Base-by-base conservation (phyloP, 2,888 invertebrate species). In the Paralinhomoeus sp. region DNA sequence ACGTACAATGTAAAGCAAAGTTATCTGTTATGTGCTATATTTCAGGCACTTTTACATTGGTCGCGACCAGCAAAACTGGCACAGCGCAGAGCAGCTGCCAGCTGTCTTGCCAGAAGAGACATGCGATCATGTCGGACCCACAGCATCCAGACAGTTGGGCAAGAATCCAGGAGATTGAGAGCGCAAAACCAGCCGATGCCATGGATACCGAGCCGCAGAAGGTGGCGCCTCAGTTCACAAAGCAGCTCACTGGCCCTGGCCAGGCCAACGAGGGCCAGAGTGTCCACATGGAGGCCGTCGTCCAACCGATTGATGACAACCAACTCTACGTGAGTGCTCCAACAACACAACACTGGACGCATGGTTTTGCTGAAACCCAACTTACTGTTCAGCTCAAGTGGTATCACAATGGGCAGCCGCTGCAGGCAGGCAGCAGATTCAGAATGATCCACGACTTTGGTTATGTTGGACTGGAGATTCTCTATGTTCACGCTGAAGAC, bases 401-500 rank as follows among this genome's bases (percentile, higher is more conserved):
- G 84, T 84, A 83, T 73, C 85, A 81, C 62, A 85, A 97, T 63
- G 84, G 80, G 27, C 78, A 84, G 63, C 70, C 78, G 1, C 60
- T 69, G 35, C 51, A 52, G 46, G 54, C 54, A 43, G 91, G 89
- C 71, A 87, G 89, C 53, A 76, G 93, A 62, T 81, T 82, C 63
- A 85, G 84, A 37, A 85, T 87, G 13, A 83, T 87, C 78, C 84
- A 91, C 62, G 93, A 97, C 64, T 91, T 93, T 63, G 93, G 93
- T 41, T 91, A 87, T 63, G 91, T 91, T 24, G 85, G 87, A 21
- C 57, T 70, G 45, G 68, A 89, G 62, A 77, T 58, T 50, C 47
- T 53, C 40, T 55, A 58, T 46, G 46, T 56, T 15, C 53, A 54
- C 38, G 54, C 57, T n/a, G 55, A 55, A 76, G 68, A 69, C 53